Conservation (phyloP, 2,888 invertebrate genomes). For the Horisme vitalbata region DNA sequence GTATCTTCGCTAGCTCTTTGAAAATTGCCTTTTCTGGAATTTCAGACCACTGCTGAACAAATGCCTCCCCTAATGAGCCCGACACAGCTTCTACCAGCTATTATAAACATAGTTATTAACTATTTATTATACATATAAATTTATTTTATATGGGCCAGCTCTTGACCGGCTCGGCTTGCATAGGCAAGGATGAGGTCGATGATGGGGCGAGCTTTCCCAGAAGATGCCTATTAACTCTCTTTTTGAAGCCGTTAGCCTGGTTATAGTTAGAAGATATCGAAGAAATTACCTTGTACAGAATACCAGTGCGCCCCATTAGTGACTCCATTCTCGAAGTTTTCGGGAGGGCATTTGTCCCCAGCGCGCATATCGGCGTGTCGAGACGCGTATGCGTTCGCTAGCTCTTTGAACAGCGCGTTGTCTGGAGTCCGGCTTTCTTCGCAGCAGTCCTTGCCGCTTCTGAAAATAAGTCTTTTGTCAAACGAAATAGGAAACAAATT, state of each 20-base stretch:
- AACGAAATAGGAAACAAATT: too few species aligned
- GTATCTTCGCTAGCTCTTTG: constrained; percentile 89
- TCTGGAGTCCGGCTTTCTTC: constrained; percentile 91
- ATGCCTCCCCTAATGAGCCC: too few species aligned
- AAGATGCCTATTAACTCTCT: too few species aligned
- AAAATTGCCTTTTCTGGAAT: constrained; percentile 93
- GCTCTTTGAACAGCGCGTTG: constrained; percentile 89
- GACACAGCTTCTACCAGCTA: too few species aligned
- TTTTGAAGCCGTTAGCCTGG: too few species aligned
- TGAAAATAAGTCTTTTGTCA: constrained; percentile 36
- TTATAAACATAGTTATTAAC: too few species aligned
- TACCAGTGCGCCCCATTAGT: constrained; percentile 98
- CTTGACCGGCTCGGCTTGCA: too few species aligned
- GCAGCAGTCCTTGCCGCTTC: constrained; percentile 85
- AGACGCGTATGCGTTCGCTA: constrained; percentile 90
- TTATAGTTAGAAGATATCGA: not conserved
- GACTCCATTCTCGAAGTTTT: constrained; percentile 90
- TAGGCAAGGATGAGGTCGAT: too few species aligned
- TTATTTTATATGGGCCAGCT: too few species aligned
- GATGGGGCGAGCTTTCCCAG: too few species aligned
- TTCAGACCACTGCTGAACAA: too few species aligned
- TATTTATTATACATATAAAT: too few species aligned
- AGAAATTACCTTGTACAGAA: constrained; percentile 86
- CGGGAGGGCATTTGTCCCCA: constrained; percentile 88
- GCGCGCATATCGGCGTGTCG: constrained; percentile 89